Conservation (phyloP, 2,888 invertebrate species). For the Autographa pulchrina region DNA sequence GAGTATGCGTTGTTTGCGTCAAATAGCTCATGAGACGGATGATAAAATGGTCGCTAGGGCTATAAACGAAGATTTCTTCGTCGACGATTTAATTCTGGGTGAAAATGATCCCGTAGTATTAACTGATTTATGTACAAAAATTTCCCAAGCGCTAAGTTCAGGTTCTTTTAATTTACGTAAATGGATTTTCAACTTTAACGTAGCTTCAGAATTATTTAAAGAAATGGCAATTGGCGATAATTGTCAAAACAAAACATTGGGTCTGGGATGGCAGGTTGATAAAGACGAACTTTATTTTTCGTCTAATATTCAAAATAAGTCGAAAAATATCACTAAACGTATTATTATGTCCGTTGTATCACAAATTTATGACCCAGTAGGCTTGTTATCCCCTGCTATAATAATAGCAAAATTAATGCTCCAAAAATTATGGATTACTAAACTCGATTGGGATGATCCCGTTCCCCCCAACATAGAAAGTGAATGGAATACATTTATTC, state of each 20-base stretch:
- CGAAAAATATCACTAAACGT: slow-evolving; percentile 25
- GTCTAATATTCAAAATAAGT: slow-evolving; percentile 2
- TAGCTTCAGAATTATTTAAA: background rate
- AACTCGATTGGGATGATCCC: slow-evolving; percentile 30
- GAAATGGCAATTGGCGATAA: slow-evolving; percentile 16
- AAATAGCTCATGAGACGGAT: slow-evolving; percentile 7
- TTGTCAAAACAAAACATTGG: slow-evolving; percentile 28
- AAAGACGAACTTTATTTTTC: slow-evolving; percentile 34
- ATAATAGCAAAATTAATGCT: slow-evolving; percentile 32
- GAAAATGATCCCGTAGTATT: slow-evolving; percentile 8
- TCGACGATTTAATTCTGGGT: slow-evolving; percentile 21
- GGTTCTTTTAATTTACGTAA: slow-evolving; percentile 42
- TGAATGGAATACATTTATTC: slow-evolving; percentile 18
- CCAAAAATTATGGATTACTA: slow-evolving; percentile 30
- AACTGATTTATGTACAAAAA: slow-evolving; percentile 9
- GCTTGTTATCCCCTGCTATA: slow-evolving; percentile 24
- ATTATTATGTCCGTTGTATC: slow-evolving; percentile 34
- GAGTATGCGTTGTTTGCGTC: slow-evolving; percentile 17
- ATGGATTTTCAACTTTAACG: slow-evolving; percentile 26
- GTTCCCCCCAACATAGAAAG: slow-evolving; percentile 11
- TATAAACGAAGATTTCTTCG: slow-evolving; percentile 19
- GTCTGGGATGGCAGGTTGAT: slow-evolving; percentile 28
- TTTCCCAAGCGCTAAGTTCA: slow-evolving; percentile 13
- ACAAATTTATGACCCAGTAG: slow-evolving; percentile 42
- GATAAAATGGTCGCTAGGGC: slow-evolving; percentile 8